A percentile compares a stretch with the other conserved stretches of the same genome.
Conservation (phyloP, 2,888 invertebrate species). For the Drosophila cognata region DNA sequence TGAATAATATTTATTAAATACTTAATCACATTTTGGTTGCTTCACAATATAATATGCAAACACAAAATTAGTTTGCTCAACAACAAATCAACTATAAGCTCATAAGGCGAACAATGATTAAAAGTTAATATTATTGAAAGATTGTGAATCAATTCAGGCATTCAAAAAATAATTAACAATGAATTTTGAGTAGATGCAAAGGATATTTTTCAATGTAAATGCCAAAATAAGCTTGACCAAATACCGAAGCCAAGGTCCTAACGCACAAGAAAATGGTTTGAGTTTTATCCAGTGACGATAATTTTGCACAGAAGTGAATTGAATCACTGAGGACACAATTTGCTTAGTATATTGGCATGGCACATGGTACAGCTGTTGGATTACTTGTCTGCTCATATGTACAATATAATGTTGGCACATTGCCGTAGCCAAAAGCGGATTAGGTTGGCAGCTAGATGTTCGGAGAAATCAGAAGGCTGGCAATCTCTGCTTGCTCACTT, state of each 20-base stretch:
- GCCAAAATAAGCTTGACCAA: neutral
- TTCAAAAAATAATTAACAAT: neutral
- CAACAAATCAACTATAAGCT: neutral
- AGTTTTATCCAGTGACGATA: neutral
- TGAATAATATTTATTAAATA: neutral
- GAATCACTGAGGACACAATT: conserved; percentile 10
- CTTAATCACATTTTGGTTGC: neutral
- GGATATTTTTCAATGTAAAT: neutral
- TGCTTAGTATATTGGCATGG: neutral
- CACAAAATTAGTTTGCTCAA: neutral
- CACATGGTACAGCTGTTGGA: neutral
- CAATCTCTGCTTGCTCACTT: neutral
- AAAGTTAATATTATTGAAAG: neutral
- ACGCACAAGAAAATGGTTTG: neutral
- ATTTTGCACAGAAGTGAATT: neutral
- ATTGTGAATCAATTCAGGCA: neutral
- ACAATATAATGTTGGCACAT: conserved; percentile 9
- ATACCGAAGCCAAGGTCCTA: too few relatives aligned
- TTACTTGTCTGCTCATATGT: neutral
- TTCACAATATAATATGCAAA: neutral
- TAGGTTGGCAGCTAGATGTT: neutral
- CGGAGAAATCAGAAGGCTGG: neutral
- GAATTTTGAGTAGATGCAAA: neutral
- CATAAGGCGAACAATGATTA: too few relatives aligned
- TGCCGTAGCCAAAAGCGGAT: conserved; percentile 12